Evolutionary conservation across 2,888 invertebrate genomes (phyloP), one percentile per base, ranked within the genome.

Genomic region (Tenodera sinensis): DNA sequence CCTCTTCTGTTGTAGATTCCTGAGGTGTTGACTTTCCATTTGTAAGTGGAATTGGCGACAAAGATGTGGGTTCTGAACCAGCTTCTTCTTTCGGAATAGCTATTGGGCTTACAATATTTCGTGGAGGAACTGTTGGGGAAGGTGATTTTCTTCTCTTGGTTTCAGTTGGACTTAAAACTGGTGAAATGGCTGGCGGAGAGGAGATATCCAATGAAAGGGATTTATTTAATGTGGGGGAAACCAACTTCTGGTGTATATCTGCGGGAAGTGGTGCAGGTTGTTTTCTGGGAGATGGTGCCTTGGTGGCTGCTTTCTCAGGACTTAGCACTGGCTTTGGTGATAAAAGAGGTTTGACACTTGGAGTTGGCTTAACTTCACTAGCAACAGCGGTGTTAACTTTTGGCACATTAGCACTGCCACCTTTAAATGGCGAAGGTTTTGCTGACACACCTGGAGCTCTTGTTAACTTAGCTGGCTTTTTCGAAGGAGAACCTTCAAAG

Each of bases 401-500:
- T 15, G 82, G 0, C 27, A 28, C 25, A 88, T 82, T n/a, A 27
- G 47, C 15, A 27, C 83, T 30, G 30, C 30, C 54, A 88, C 83
- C 20, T 84, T 85, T 85, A 42, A 83, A 87, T n/a, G 83, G 27
- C 7, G 87, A 15, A 7, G 93, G 92, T 27, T 89, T 89, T 8
- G 84, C 42, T 91, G 93, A 93, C 28, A 93, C 91, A 15, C 93
- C 92, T 90, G 94, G 94, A 93, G 90, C 93, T 93, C 91, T 91
- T 91, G 14, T 92, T 90, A 92, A 95, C 95, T 42, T 28, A 15
- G 87, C 28, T 27, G 83, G 2, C 83, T 87, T 87, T 27, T 34
- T 87, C n/a, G 87, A 30, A 42, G 87, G 84, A 7, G 89, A 47
- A n/a, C 87, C 94, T 93, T 98, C 98, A 93, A 98, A 98, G 92